Base-by-base conservation (phyloP, 2,113 vertebrate genomes). In the Muntiacus reevesi region DNA sequence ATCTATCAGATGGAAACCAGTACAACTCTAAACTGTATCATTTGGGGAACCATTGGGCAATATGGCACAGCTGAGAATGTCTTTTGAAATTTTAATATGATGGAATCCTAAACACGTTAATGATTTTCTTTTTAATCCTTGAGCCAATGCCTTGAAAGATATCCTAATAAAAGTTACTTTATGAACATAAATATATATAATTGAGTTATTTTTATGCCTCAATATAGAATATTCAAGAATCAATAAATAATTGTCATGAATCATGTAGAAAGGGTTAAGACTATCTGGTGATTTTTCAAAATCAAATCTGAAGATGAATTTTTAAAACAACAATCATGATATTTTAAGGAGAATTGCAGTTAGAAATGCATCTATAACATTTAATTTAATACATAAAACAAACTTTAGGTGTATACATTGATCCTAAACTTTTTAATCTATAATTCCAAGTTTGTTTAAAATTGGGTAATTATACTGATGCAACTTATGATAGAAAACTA, bases 61-160 rank as follows among this genome's bases (percentile, higher is more conserved):
- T 87, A 74, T 1, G 54, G 16, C 1, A 52, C 25, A 36, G 52
- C 5, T 60, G 6, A 91, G 7, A 1, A 30, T 79, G 23, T 10
- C 13, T 74, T 90, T 59, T 87, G 50, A 89, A 86, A 93, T 96
- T 93, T 97, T 89, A 45, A 91, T 43, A 47, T 87, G 30, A 62
- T 82, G 7, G 9, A 87, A 36, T 87, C 74, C 76, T 90, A 90
- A 67, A 59, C 7, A 87, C 57, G 5, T 50, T 15, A 76, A 54
- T 64, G 45, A 45, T 1, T 30, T 83, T 83, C 79, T 85, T 57
- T 86, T 76, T 74, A 87, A 95, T 25, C 23, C 6, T 95, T 50
- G 23, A 96, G 57, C 23, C 28, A 79, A 2, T 88, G 55, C 33
- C 89, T 97, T 93, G 52, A 85, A 95, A 87, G 3, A 74, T 89